Base-by-base conservation (phyloP, 2,113 vertebrate genomes). In the Lipotes vexillifer region DNA sequence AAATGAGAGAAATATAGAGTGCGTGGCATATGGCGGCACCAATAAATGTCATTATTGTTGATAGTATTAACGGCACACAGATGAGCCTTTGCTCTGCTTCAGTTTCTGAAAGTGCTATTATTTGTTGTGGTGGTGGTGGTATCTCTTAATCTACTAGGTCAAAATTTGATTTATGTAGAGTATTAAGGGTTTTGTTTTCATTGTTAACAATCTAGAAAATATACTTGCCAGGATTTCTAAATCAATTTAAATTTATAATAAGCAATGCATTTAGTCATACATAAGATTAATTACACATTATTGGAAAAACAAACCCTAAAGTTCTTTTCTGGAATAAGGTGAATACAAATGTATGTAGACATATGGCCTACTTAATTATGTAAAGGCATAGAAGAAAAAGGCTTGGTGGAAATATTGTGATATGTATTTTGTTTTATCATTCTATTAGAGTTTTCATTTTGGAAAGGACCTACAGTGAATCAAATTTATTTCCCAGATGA, bases 241-340 rank as follows among this genome's bases (percentile, higher is more conserved):
- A 91, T 88, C 41, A 74, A 46, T 91, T 93, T 93, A 72, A 77
- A 93, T 85, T 93, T 83, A 89, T 85, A 87, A 87, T 72, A 57
- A 61, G 25, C 52, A 18, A 66, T 13, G 1, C 23, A 38, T 63
- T 90, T 78, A 74, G 17, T 88, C 55, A 75, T 87, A 12, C 5
- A 68, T 83, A 90, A 92, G 25, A 80, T 61, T 75, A 88, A 69
- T 91, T 49, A 72, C 3, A 49, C 21, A 4, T 72, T 77, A 71
- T 52, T 85, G 31, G 33, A 71, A 52, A 82, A 90, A 81, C 8
- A 88, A 88, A 85, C 18, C 29, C 29, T 77, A 77, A 89, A 63
- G 21, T 82, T 77, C n/a, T 93, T 96, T 89, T 71, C 72, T 94
- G 41, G 68, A 93, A 57, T 69, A 68, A 75, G 59, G 44, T 94